Percentiles rank a stretch among this genome's conserved stretches.
These are phyloP conservation scores for Oreonectes daqikongensis DNA, from an alignment of 2,797 vertebrate species.

Conservation along the genomic window DNA sequence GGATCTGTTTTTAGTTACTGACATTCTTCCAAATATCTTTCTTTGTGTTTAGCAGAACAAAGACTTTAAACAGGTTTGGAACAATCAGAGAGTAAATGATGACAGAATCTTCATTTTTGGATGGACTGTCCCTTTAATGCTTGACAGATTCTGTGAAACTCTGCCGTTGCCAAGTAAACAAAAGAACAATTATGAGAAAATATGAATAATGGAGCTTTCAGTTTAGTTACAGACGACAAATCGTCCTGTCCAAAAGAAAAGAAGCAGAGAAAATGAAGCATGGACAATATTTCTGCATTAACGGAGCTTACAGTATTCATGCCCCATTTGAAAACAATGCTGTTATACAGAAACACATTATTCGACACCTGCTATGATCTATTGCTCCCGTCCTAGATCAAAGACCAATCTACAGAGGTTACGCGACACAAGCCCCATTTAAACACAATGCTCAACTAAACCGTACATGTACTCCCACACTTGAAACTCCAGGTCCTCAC, in stretches of 20 bases:
- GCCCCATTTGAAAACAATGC: constrained; percentile 21
- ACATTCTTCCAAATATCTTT: no score
- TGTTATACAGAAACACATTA: constrained; percentile 4
- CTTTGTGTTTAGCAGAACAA: no score
- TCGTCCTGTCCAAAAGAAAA: no score
- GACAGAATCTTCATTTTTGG: no score
- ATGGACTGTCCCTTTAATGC: no score
- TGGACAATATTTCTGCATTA: background rate
- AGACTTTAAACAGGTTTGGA: no score
- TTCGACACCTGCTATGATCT: background rate
- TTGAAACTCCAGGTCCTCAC: background rate
- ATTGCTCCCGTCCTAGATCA: background rate
- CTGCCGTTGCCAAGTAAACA: background rate
- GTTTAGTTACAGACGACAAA: no score
- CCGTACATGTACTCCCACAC: background rate
- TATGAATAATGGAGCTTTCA: no score
- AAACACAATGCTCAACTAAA: constrained; percentile 1
- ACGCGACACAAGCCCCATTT: constrained; percentile 8
- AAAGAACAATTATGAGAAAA: background rate
- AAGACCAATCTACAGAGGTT: background rate
- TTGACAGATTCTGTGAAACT: background rate
- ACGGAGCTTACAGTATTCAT: background rate
- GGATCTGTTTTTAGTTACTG: no score
- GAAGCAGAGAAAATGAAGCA: no score
- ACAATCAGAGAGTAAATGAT: no score